Percentiles rank a stretch among this genome's conserved stretches.
These are phyloP conservation scores for Phyllotis vaccarum DNA, from an alignment of 2,797 vertebrate genomes.

Conservation along the genomic window DNA sequence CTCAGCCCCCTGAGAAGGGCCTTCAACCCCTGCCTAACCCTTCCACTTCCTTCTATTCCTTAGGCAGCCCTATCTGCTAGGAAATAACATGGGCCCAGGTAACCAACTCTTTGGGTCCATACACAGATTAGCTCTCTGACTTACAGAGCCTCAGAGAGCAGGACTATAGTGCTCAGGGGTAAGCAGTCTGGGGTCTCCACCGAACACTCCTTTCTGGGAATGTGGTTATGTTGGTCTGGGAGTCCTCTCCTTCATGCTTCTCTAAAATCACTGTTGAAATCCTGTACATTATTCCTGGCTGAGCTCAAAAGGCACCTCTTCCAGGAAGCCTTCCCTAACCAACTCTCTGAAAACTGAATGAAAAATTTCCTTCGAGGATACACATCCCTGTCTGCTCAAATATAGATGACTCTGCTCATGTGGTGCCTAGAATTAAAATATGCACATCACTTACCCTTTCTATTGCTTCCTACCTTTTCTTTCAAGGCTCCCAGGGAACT, in stretches of 20 bases:
- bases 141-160: background rate
- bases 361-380: background rate
- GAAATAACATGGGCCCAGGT: background rate
- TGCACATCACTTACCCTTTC: background rate
- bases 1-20: background rate
- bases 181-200: background rate
- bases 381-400: background rate
- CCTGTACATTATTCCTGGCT: background rate
- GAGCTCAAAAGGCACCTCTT: constrained; percentile 24
- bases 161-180: background rate
- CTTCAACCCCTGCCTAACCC: background rate
- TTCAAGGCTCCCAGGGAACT: too few species aligned
- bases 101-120: background rate
- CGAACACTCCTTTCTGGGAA: background rate
- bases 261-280: constrained; percentile 5
- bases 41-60: too few species aligned
- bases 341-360: background rate
- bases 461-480: background rate
- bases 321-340: background rate
- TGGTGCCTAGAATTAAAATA: constrained; percentile 3
- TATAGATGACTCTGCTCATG: background rate
- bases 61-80: background rate
- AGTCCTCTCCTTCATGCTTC: background rate
- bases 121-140: background rate
- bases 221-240: background rate